Conservation (phyloP, 2,888 invertebrate genomes). For the Pristionchus fissidentatus region DNA sequence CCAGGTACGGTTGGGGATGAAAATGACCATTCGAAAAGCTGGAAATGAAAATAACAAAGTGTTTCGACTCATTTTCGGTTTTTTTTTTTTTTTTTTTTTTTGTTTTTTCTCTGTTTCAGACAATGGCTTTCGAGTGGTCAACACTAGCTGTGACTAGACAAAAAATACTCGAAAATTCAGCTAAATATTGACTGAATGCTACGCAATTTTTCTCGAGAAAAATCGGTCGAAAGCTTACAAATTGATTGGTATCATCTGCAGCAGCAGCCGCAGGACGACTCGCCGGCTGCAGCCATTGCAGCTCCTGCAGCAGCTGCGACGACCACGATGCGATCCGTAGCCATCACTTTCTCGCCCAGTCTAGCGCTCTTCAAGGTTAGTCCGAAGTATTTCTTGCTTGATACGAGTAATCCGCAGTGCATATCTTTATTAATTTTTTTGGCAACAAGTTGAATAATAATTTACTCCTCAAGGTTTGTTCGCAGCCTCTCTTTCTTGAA, state of each 20-base stretch:
- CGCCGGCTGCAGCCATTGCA: not conserved
- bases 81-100: not conserved
- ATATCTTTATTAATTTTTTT: not conserved
- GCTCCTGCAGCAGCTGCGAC: not conserved
- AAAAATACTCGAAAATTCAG: no score
- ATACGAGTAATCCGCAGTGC: not conserved
- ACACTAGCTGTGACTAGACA: no score
- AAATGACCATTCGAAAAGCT: not conserved
- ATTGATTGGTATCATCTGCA: no score
- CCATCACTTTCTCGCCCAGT: constrained; percentile 48
- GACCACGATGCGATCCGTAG: constrained; percentile 40
- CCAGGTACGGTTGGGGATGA: not conserved
- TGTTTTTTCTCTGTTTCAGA: not conserved
- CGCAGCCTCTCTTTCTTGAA: not conserved
- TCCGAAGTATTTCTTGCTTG: no score
- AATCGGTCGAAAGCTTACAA: no score
- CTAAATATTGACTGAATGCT: no score
- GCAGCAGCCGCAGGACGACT: constrained; percentile 40
- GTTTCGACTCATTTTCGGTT: no score
- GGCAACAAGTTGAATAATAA: not conserved
- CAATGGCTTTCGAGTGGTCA: not conserved
- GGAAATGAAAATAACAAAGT: not conserved
- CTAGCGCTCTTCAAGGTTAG: constrained; percentile 38
- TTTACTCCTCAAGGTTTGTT: not conserved
- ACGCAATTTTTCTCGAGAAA: not conserved